These are phyloP conservation scores for Eupithecia exiguata DNA, from an alignment of 2,888 invertebrate genomes.

Conservation along the genomic window DNA sequence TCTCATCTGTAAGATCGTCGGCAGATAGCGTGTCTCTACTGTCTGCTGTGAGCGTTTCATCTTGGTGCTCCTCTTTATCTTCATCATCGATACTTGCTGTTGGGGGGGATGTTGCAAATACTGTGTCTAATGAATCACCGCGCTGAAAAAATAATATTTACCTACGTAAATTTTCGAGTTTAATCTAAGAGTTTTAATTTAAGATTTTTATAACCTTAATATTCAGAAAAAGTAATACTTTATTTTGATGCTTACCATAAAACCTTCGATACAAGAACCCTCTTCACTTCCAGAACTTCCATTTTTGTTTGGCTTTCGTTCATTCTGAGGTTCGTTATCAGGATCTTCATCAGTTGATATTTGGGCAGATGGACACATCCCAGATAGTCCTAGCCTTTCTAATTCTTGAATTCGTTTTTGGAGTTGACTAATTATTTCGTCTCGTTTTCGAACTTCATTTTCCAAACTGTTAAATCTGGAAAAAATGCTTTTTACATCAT, in stretches of 20 bases:
- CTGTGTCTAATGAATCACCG: slow-evolving; percentile 87
- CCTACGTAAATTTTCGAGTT: not conserved
- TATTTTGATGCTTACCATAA: slow-evolving; percentile 67
- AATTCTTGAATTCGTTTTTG: slow-evolving; percentile 88
- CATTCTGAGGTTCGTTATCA: slow-evolving; percentile 31
- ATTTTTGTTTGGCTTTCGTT: slow-evolving; percentile 56
- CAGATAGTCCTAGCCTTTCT: slow-evolving; percentile 75
- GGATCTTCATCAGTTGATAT: slow-evolving; percentile 46
- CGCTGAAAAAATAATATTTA: slow-evolving; percentile 70
- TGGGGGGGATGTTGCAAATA: slow-evolving; percentile 86
- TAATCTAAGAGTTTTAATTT: not conserved
- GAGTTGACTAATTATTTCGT: slow-evolving; percentile 91
- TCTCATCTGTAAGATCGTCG: slow-evolving; percentile 72
- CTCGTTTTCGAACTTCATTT: slow-evolving; percentile 90
- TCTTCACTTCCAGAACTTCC: slow-evolving; percentile 80
- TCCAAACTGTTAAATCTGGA: slow-evolving; percentile 89
- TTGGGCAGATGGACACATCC: slow-evolving; percentile 46
- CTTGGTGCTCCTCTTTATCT: slow-evolving; percentile 51
- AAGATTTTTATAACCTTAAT: no score
- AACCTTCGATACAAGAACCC: slow-evolving; percentile 73
- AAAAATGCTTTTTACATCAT: slow-evolving; percentile 47
- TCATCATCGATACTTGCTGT: slow-evolving; percentile 68
- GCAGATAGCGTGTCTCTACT: slow-evolving; percentile 48
- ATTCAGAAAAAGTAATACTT: not conserved
- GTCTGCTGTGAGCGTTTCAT: slow-evolving; percentile 34